phyloP scores from a whole-genome alignment of 2,113 vertebrate species.

The Chaenocephalus aceratus region DNA sequence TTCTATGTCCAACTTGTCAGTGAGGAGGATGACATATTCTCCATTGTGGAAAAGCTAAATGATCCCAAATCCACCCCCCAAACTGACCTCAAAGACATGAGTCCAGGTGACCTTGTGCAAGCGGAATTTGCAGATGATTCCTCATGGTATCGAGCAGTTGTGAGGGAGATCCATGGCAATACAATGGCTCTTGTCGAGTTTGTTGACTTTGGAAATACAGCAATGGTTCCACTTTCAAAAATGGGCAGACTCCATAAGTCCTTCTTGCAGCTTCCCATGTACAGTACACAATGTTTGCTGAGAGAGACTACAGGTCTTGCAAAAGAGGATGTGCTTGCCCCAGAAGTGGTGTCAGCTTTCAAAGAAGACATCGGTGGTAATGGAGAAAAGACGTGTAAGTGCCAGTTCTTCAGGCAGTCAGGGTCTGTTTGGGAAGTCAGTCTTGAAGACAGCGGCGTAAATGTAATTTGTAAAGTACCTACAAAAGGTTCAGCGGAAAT shows the following conservation, averaged over 20 bases:
- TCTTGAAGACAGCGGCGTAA: slow-evolving; percentile 82
- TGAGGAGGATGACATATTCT: slow-evolving; percentile 84
- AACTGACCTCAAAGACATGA: slow-evolving; percentile 67
- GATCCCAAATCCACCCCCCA: slow-evolving; percentile 38
- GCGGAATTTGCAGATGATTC: slow-evolving; percentile 89
- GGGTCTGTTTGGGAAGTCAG: slow-evolving; percentile 88
- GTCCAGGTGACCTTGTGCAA: slow-evolving; percentile 86
- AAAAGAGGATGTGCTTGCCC: slow-evolving; percentile 34
- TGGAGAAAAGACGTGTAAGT: slow-evolving; percentile 76
- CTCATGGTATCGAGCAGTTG: slow-evolving; percentile 90
- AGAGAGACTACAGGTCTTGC: slow-evolving; percentile 55
- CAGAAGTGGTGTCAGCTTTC: slow-evolving; percentile 78
- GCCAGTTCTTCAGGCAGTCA: slow-evolving; percentile 86
- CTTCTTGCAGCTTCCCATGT: slow-evolving; percentile 76
- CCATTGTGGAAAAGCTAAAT: slow-evolving; percentile 87
- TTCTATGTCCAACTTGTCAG: slow-evolving; percentile 90
- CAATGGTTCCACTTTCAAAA: slow-evolving; percentile 78
- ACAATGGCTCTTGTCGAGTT: slow-evolving; percentile 84
- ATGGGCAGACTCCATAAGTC: slow-evolving; percentile 74
- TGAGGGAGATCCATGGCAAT: slow-evolving; percentile 76
- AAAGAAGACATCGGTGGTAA: slow-evolving; percentile 76
- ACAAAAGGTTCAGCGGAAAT: slow-evolving; percentile 27
- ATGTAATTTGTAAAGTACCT: slow-evolving; percentile 76
- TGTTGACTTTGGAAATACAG: slow-evolving; percentile 93
- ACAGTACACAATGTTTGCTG: slow-evolving; percentile 88